Conservation (phyloP, 2,113 vertebrate genomes). For the Cettia cetti region DNA sequence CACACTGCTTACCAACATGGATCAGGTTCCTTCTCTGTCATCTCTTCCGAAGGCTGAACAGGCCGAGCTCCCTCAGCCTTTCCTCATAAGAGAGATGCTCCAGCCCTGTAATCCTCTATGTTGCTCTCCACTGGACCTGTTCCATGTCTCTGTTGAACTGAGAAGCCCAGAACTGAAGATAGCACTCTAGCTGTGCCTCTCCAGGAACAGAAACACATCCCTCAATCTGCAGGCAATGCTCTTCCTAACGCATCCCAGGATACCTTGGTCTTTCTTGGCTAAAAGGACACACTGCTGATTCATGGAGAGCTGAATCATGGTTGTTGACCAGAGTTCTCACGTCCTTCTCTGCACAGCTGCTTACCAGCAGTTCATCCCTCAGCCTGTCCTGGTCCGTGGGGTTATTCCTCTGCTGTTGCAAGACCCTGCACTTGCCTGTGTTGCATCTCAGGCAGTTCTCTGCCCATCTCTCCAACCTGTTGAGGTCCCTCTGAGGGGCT, state of each 20-base stretch:
- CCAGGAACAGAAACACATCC: neutral
- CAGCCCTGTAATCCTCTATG: neutral
- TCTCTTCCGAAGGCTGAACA: neutral
- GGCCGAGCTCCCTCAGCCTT: neutral
- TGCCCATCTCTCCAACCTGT: neutral
- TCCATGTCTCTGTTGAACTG: neutral
- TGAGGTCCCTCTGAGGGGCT: neutral
- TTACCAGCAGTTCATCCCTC: neutral
- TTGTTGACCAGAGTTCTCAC: neutral
- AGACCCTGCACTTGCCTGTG: neutral
- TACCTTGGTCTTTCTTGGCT: neutral
- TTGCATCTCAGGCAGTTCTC: neutral
- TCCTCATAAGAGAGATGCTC: neutral
- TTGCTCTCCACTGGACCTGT: neutral
- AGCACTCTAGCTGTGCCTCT: neutral
- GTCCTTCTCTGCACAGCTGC: neutral
- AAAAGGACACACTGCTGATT: neutral
- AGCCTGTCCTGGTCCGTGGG: neutral
- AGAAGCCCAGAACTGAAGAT: neutral
- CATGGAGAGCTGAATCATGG: neutral
- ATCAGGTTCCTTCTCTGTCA: fast-evolving
- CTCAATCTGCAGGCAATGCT: neutral
- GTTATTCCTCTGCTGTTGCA: neutral
- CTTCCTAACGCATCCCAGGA: neutral
- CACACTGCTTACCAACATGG: fast-evolving